Base-by-base conservation (phyloP, 2,888 invertebrate species). In the Antitype chi region DNA sequence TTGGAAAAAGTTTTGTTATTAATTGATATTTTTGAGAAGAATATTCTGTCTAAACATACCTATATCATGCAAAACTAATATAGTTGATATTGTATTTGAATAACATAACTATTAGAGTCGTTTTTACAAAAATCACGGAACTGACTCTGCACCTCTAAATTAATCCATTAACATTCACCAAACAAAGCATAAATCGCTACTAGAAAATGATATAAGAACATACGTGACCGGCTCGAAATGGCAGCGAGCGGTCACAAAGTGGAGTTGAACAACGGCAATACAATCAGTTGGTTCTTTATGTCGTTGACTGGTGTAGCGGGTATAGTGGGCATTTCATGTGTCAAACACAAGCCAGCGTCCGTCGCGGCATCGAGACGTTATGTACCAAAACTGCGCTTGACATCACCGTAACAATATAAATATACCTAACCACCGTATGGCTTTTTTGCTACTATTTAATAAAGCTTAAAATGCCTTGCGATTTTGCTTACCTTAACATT, bases 291-390 rank as follows among this genome's bases (percentile, higher is more conserved):
- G 70, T 78, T 79, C 59, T 74, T 75, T 69, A 68, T 73, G 59
- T 70, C 66, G 73, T 71, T 66, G 70, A 74, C 38, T 67, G 52
- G 66, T 64, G 8, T 43, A 63, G 52, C 25, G 43, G 47, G 25
- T 38, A 38, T 17, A 57, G 74, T 28, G 59, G 20, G 52, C n/a
- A 80, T 82, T 78, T 77, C 70, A 78, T 62, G 67, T 86, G 86
- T 82, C 80, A 80, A 75, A 82, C 76, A 74, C 87, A 78, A 83
- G 47, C 74, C 43, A 15, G n/a, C 7, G 49, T 68, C 69, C 32
- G 28, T 25, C 73, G 55, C 23, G 55, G 53, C 28, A n/a, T 20
- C 38, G 57, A 17, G 17, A 38, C 59, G 69, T 47, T 55, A 69
- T 60, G 52, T 43, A 73, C 20, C 63, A 11, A 69, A 76, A 69